Base-by-base conservation (phyloP, 2,797 vertebrate species). In the Sebastes ruberrimus region DNA sequence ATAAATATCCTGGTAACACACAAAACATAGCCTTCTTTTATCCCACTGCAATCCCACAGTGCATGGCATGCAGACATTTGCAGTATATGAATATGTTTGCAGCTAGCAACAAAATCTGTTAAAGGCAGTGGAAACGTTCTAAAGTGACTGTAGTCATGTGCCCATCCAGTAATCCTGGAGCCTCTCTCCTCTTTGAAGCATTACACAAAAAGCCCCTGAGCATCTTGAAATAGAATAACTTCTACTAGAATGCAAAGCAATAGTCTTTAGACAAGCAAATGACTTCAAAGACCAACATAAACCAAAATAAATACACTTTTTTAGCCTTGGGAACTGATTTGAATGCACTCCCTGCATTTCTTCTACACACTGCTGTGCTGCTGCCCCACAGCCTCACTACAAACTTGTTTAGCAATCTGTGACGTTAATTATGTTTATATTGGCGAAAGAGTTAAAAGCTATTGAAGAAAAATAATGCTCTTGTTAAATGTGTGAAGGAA, bases 211-310 rank as follows among this genome's bases (percentile, higher is more conserved):
- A 70, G 27, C 32, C 42, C 7, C 28, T 4, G 67, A 84, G 69
- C 67, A 63, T 65, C 72, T 80, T 75, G 32, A 68, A 76, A 86
- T 67, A 71, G 71, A 83, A 74, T 20, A 49, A 73, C 25, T 32
- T 42, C 35, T 28, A 23, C 20, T 35, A 14, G 52, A 32, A 66
- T 35, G 53, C 25, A 63, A 68, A 79, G 70, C 0, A 5, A 30
- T 49, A 63, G 9, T 30, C 28, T 23, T 53, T 23, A 57, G 73
- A 78, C n/a, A 38, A 30, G 62, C 25, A 64, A 49, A 1, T 20
- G 35, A 52, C 7, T 30, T 62, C 27, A 76, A 61, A 75, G 23
- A 68, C 11, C 42, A 23, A 16, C 14, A 46, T 3, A 57, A 55
- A 53, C 11, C 16, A 68, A 72, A 81, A 78, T 67, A 55, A 67